Evolutionary conservation across 2,888 invertebrate species (phyloP).

Genomic region (Oxytorus armatus): DNA sequence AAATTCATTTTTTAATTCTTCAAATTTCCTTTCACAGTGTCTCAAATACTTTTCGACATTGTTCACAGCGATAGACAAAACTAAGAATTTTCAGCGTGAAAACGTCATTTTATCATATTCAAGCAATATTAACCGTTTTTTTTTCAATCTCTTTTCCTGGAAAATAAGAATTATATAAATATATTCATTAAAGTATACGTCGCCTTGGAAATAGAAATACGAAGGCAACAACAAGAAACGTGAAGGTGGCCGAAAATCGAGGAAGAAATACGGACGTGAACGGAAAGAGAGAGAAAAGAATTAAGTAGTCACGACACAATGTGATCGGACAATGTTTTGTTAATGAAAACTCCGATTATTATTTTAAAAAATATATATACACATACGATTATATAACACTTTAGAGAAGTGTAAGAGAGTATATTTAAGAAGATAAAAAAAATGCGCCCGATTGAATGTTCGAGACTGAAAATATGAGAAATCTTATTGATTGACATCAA

Average conservation of each 20-base stretch:
- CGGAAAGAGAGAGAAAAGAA: slow-evolving; percentile 11
- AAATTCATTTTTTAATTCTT: not conserved
- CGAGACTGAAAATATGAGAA: slow-evolving; percentile 74
- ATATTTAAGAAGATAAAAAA: slow-evolving; percentile 41
- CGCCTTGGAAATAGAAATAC: slow-evolving; percentile 1
- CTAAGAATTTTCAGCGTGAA: not conserved
- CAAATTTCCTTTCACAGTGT: not conserved
- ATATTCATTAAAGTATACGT: slow-evolving; percentile 22
- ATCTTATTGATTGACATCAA: slow-evolving; percentile 69
- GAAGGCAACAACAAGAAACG: slow-evolving; percentile 12
- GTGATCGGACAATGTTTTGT: slow-evolving; percentile 50
- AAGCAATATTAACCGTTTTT: not conserved
- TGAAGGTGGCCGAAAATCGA: slow-evolving; percentile 5
- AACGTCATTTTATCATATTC: not conserved
- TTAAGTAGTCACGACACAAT: slow-evolving; percentile 24
- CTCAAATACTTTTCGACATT: slow-evolving; percentile 1
- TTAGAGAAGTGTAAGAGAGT: slow-evolving; percentile 63
- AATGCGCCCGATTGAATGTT: slow-evolving; percentile 73
- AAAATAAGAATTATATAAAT: slow-evolving; percentile 36
- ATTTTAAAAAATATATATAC: slow-evolving; percentile 35
- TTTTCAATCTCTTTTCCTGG: not conserved
- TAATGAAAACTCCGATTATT: slow-evolving; percentile 57
- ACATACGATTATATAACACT: slow-evolving; percentile 43
- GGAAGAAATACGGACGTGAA: slow-evolving; percentile 18
- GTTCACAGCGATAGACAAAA: not conserved